A percentile compares a stretch with the other conserved stretches of the same genome.
Conservation (phyloP, 2,888 invertebrate species). For the Psylliodes chrysocephalus region DNA sequence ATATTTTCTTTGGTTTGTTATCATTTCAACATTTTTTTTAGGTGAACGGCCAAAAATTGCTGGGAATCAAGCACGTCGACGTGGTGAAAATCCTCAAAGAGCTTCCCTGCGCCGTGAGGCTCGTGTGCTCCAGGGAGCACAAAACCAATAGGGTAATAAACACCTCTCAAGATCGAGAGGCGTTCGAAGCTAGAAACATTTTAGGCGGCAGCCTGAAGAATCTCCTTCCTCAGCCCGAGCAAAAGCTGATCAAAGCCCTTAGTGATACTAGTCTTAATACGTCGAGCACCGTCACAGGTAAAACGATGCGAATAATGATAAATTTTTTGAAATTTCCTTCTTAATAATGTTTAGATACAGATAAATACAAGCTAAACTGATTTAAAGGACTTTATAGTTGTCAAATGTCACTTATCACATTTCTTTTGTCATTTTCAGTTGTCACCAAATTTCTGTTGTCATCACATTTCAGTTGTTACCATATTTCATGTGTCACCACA, state of each 20-base stretch:
- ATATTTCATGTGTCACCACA: no score
- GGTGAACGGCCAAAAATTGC: slow-evolving; percentile 91
- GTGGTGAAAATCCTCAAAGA: slow-evolving; percentile 96
- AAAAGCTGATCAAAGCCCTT: slow-evolving; percentile 85
- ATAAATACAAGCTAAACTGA: no score
- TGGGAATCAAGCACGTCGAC: slow-evolving; percentile 95
- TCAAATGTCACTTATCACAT: no score
- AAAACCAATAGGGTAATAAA: slow-evolving; percentile 76
- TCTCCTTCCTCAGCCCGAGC: slow-evolving; percentile 68
- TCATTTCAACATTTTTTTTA: slow-evolving; percentile 63
- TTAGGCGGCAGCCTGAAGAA: slow-evolving; percentile 89
- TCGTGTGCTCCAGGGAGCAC: slow-evolving; percentile 85
- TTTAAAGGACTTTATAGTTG: no score
- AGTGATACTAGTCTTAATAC: slow-evolving; percentile 94
- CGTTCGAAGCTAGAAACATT: slow-evolving; percentile 83
- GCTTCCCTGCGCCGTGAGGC: slow-evolving; percentile 87
- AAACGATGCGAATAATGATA: no score
- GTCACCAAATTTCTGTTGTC: no score
- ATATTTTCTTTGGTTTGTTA: no score
- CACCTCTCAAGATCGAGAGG: slow-evolving; percentile 78
- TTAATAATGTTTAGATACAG: no score
- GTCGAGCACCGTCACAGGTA: slow-evolving; percentile 80
- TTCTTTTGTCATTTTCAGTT: no score
- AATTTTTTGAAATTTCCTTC: no score
- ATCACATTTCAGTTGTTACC: no score